These are phyloP conservation scores for Peromyscus attwateri DNA, from an alignment of 2,797 vertebrate species.

Conservation along the genomic window DNA sequence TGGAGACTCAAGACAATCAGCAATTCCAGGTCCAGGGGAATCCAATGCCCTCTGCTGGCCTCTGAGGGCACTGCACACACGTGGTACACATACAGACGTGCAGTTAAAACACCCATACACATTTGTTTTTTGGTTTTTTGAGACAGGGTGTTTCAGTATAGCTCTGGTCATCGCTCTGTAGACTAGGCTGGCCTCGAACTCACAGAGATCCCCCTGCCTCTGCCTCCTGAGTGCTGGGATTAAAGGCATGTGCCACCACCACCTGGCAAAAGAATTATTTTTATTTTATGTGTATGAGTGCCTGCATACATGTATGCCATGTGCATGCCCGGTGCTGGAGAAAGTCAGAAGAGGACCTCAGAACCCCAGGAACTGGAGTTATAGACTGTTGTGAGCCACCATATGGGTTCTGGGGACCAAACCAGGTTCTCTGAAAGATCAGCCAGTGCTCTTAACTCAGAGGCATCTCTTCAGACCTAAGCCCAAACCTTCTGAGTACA, in stretches of 20 bases:
- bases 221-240: neutral
- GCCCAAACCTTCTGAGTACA: neutral
- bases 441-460: neutral
- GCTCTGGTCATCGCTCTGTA: neutral
- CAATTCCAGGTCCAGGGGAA: neutral
- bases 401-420: neutral
- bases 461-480: neutral
- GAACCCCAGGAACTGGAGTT: neutral
- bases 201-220: neutral
- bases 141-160: neutral
- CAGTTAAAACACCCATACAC: neutral
- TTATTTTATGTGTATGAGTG: neutral
- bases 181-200: neutral
- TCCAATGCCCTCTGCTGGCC: no score
- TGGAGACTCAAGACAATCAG: neutral
- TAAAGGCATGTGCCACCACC: neutral
- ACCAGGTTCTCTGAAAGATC: neutral
- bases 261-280: neutral
- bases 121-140: neutral
- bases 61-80: neutral
- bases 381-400: neutral
- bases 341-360: neutral
- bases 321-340: neutral
- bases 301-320: neutral
- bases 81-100: neutral